Evolutionary conservation across 2,797 vertebrate genomes (phyloP), one percentile per base, ranked within the genome.

Genomic region (Gymnoscopelus microlampas): DNA sequence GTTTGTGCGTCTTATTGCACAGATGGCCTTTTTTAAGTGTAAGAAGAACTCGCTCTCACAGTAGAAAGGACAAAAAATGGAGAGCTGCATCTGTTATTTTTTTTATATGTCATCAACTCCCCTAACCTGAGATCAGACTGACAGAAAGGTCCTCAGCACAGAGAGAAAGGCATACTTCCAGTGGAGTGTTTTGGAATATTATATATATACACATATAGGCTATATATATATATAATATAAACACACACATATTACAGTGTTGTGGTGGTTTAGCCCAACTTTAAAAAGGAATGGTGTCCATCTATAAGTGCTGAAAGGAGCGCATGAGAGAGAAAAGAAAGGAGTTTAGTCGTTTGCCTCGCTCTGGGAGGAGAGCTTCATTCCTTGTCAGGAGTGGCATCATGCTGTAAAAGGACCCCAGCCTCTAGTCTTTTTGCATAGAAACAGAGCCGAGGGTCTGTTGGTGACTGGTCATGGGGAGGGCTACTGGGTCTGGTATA

Each of bases 401-500:
- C 85, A 61, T 87, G 76, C 84, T 80, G 85, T 86, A 78, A 86
- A 86, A 83, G 80, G 82, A 77, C 84, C 89, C 78, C 78, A 75
- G 82, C 84, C 88, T 87, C 84, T 84, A 82, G 83, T 89, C 85
- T 92, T 89, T 39, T 94, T 94, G 94, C 94, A 95, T 94, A 95
- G 94, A 93, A 92, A 93, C 88, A 89, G 91, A 91, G 86, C 85
- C 64, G 73, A 86, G 89, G 81, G 88, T 85, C 81, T 77, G 87
- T 88, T 81, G 82, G 79, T 85, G 82, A 73, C 83, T 79, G 84
- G 80, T 86, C 68, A 64, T 32, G 80, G 74, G 68, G 75, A 58
- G 83, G 82, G 87, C 85, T 84, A 86, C 86, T 83, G 82, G 82
- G 83, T 89, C 84, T 87, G 79, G 77, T 76, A 61, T 71, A 61